These are phyloP conservation scores for Amphipoea lucens DNA, from an alignment of 2,888 invertebrate genomes.

Conservation along the genomic window DNA sequence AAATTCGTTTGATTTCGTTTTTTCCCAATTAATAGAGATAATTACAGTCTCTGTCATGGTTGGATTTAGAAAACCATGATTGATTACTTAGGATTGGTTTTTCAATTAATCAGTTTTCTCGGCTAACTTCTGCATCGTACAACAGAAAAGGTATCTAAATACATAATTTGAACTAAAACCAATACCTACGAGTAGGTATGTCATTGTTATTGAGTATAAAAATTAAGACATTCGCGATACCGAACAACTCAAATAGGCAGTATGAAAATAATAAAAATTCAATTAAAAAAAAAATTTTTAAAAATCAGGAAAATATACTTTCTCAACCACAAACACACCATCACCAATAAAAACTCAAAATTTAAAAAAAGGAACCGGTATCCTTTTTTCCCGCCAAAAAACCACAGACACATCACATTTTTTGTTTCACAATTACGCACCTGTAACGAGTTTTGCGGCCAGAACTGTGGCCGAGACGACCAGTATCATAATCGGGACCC, in stretches of 20 bases:
- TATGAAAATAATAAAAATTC: not conserved
- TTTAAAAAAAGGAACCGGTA: not conserved
- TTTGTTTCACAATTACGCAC: slow-evolving; percentile 68
- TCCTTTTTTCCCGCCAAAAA: slow-evolving; percentile 1
- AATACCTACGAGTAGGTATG: not conserved
- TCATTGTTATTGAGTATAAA: too few relatives aligned
- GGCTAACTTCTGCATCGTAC: not conserved
- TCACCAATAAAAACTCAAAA: not conserved
- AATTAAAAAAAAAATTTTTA: not conserved
- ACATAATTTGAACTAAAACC: not conserved
- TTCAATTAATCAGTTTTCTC: not conserved
- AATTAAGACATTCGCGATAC: not conserved
- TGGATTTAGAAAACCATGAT: not conserved
- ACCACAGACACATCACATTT: slow-evolving; percentile 47
- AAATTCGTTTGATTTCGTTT: not conserved
- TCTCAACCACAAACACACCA: slow-evolving; percentile 9
- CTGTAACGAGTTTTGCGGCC: slow-evolving; percentile 67
- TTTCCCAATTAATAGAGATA: too few relatives aligned
- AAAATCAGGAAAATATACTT: not conserved
- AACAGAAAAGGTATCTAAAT: not conserved
- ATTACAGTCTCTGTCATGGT: not conserved
- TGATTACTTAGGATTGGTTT: not conserved
- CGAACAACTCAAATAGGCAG: not conserved
- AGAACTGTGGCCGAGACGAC: slow-evolving; percentile 61
- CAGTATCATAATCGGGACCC: slow-evolving; percentile 68